A percentile compares a stretch with the other conserved stretches of the same genome.
Evolutionary conservation across 1,140 invertebrate genomes (phyloP).

Genomic region (honey bee (Apis mellifera)): Amel_HAv3.1 CM009942.2:9915501-9916000

Average conservation of each 20-base stretch:
- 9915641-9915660: background rate
- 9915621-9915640: background rate
- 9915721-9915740: background rate
- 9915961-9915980: constrained; percentile 39
- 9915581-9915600: background rate
- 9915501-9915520: constrained; percentile 23
- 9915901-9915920: constrained; percentile 46
- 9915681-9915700: background rate
- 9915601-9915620: background rate
- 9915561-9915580: constrained; percentile 28
- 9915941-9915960: constrained; percentile 53
- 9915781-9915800: background rate
- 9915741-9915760: background rate
- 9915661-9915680: background rate
- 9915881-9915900: constrained; percentile 28
- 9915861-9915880: constrained; percentile 37
- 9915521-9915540: background rate
- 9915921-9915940: constrained; percentile 25
- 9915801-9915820: no score
- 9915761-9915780: background rate
- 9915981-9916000: constrained; percentile 16
- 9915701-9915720: background rate
- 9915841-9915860: constrained; percentile 54
- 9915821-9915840: no score
- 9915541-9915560: background rate